phyloP scores from a whole-genome alignment of 2,113 vertebrate genomes.

The Riparia riparia region DNA sequence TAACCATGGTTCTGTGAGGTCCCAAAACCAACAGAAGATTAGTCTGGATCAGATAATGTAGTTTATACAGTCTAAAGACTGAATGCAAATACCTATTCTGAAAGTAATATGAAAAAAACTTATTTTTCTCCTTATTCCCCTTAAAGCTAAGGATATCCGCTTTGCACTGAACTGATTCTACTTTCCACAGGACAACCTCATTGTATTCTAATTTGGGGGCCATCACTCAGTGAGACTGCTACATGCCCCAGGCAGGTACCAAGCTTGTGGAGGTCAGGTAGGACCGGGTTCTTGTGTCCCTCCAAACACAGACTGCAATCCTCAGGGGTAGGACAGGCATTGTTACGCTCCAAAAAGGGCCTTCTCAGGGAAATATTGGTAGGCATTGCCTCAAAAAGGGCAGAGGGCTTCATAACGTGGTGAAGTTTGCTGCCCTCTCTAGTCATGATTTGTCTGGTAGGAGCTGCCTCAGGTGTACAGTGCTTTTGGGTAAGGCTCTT shows the following conservation, averaged over 20 bases:
- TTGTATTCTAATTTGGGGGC: not conserved
- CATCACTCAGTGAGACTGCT: not conserved
- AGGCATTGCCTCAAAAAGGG: not conserved
- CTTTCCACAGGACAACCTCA: not conserved
- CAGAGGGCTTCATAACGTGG: not conserved
- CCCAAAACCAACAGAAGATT: not conserved
- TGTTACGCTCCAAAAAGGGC: not conserved
- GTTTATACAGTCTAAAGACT: not conserved
- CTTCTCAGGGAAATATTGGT: not conserved
- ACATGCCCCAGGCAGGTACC: accelerated
- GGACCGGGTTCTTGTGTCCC: not conserved
- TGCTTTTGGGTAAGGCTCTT: not conserved
- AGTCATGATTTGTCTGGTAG: accelerated
- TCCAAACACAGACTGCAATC: not conserved
- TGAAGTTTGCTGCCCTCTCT: accelerated
- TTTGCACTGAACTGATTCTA: not conserved
- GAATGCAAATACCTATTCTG: not conserved
- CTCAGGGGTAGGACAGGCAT: not conserved
- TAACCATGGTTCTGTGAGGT: conserved; percentile 24
- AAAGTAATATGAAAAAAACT: not conserved
- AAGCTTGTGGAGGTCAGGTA: not conserved
- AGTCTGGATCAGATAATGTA: conserved; percentile 27
- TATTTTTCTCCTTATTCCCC: not conserved
- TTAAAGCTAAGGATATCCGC: not conserved
- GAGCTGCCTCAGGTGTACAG: not conserved